Base-by-base conservation (phyloP, 2,888 invertebrate species). In the Amphipoea lucens region DNA sequence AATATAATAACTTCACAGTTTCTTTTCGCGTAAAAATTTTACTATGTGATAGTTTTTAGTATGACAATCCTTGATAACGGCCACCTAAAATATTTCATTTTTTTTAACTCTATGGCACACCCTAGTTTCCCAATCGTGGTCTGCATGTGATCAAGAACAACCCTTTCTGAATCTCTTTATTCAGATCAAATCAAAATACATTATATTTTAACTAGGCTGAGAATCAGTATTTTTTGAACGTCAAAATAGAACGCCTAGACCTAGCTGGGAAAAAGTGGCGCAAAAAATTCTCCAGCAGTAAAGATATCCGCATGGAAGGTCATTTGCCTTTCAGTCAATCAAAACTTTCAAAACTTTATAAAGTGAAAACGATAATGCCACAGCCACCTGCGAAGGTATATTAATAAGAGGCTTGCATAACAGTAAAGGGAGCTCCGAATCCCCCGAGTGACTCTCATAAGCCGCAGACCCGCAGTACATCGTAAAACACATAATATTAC, bases 391-490 rank as follows among this genome's bases (percentile, higher is more conserved):
- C 74, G 74, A 90, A 88, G 89, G 81, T 82, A 85, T 88, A 87
- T 89, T 91, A 91, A 89, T 83, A 88, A 85, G 70, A 79, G 63
- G 60, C 88, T 83, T 89, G 87, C 90, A 92, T 90, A 90, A 90
- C 85, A 87, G 88, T 92, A 90, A 90, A 90, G 86, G 79, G 72
- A 80, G 54, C 71, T 67, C 40, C 67, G 60, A 79, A 74, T 71
- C 81, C 76, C 87, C n/a, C 57, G 78, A 84, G 78, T 68, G 74
- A 51, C 71, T 78, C 80, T 81, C 85, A 86, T 73, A 84, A 82
- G 82, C 88, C 82, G 71, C 79, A 87, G 85, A 81, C 78, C 88
- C 82, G 70, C 79, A 87, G 87, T 83, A 82, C 78, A 76, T 84
- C 86, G 79, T 87, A 87, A 87, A 91, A 88, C 87, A 90, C 83